Evolutionary conservation across 2,888 invertebrate species (phyloP), one percentile per base, ranked within the genome.

Genomic region (Amblyjoppa proteus): DNA sequence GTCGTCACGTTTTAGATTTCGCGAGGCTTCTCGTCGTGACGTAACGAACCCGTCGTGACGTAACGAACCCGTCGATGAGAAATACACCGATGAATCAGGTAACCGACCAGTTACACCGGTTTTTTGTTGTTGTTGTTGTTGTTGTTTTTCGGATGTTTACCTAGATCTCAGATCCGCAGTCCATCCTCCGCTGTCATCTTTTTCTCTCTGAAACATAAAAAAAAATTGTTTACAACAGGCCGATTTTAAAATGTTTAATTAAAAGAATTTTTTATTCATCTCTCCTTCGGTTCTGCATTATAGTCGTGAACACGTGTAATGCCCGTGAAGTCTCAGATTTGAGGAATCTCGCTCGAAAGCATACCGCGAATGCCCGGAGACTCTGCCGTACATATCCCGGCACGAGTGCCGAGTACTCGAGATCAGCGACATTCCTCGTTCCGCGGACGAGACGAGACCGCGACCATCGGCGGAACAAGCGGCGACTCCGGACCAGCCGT

Each of bases 81-180:
- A 71, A 79, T 79, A 71, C 41, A 73, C 31, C 25, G 66, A 34
- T 16, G 49, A 76, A 64, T 38, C 49, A 28, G 53, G 20, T 7
- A 61, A 73, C 25, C 66, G 61, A 76, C 25, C 28, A n/a, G 28
- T 75, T 51, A 38, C 28, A 28, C 4, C 13, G 45, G 61, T 6
- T 31, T 7, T 71, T 9, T 38, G 38, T 38, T 38, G 38, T 38
- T 38, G 38, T 38, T 38, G 38, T 38, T 20, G 20, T 20, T 20
- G 20, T 20, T 38, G 38, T 38, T 25, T 41, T 6, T 53, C 41
- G 66, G 45, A 85, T 76, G 71, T 85, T 86, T 88, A 89, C 91
- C 91, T 91, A 91, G 88, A 88, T 86, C 88, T 86, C 87, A 83
- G 84, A 90, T 87, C 86, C 89, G 90, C 86, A 88, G 88, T 88